Percentiles rank a stretch among this genome's conserved stretches.
phyloP scores from a whole-genome alignment of 2,888 invertebrate species.

The Cerceris ruficornis region DNA sequence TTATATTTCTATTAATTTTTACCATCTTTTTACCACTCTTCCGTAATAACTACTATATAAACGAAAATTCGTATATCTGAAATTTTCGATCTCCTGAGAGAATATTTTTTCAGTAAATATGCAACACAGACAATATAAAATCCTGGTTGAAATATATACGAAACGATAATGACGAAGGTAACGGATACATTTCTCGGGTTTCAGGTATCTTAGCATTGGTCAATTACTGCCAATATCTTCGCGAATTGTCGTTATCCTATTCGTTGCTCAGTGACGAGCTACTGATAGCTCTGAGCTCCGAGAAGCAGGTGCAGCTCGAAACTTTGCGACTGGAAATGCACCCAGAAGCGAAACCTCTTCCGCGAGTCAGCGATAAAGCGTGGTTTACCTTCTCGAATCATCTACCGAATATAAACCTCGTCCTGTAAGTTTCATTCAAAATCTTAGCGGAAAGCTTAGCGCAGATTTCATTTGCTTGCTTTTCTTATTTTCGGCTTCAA shows the following conservation, averaged over 20 bases:
- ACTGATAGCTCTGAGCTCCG: slow-evolving; percentile 71
- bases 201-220: slow-evolving; percentile 74
- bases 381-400: slow-evolving; percentile 74
- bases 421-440: slow-evolving; percentile 71
- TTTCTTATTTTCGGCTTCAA: too few relatives aligned
- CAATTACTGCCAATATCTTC: slow-evolving; percentile 71
- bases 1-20: neutral
- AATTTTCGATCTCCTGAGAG: too few relatives aligned
- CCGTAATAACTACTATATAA: too few relatives aligned
- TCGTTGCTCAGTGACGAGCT: slow-evolving; percentile 78
- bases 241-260: slow-evolving; percentile 77
- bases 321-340: slow-evolving; percentile 76
- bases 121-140: too few relatives aligned
- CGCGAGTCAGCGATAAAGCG: slow-evolving; percentile 69
- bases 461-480: too few relatives aligned
- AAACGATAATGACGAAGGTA: too few relatives aligned
- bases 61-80: too few relatives aligned
- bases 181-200: slow-evolving; percentile 14
- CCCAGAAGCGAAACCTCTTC: slow-evolving; percentile 71
- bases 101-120: too few relatives aligned
- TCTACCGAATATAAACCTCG: slow-evolving; percentile 74
- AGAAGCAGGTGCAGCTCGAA: slow-evolving; percentile 69
- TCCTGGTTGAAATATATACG: too few relatives aligned
- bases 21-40: too few relatives aligned
- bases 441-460: neutral